Conservation (phyloP, 2,797 vertebrate species). For the Hemitrygon akajei region DNA sequence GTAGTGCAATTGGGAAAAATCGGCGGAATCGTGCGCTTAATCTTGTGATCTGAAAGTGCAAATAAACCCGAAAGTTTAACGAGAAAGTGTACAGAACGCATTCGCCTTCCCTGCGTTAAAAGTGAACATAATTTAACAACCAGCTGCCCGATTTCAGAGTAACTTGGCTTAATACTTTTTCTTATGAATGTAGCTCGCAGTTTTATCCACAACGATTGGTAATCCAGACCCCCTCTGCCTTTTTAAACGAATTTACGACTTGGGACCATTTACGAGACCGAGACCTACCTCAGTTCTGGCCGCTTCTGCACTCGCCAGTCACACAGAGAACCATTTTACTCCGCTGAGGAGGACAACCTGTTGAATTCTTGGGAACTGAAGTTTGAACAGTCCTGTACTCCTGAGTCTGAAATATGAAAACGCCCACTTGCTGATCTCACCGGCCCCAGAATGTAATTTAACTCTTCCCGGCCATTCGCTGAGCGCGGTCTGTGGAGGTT, state of each 20-base stretch:
- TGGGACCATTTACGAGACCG: background rate
- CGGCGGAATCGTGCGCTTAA: background rate
- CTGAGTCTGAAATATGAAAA: background rate
- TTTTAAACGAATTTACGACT: background rate
- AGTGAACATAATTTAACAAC: background rate
- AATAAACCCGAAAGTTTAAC: background rate
- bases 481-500: background rate
- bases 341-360: background rate
- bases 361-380: conserved; percentile 29
- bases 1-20: background rate
- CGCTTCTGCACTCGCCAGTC: background rate
- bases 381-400: background rate
- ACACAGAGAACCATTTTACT: background rate
- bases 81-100: background rate
- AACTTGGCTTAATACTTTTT: background rate
- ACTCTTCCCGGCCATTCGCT: background rate
- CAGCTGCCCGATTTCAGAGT: background rate
- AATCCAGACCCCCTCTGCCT: background rate
- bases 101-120: background rate
- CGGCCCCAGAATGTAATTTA: background rate
- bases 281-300: background rate
- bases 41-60: background rate
- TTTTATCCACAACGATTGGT: background rate
- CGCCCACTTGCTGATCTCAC: conserved; percentile 36
- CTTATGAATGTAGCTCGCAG: background rate